These are phyloP conservation scores for Ibidorhyncha struthersii DNA, from an alignment of 2,113 vertebrate species.

Conservation along the genomic window DNA sequence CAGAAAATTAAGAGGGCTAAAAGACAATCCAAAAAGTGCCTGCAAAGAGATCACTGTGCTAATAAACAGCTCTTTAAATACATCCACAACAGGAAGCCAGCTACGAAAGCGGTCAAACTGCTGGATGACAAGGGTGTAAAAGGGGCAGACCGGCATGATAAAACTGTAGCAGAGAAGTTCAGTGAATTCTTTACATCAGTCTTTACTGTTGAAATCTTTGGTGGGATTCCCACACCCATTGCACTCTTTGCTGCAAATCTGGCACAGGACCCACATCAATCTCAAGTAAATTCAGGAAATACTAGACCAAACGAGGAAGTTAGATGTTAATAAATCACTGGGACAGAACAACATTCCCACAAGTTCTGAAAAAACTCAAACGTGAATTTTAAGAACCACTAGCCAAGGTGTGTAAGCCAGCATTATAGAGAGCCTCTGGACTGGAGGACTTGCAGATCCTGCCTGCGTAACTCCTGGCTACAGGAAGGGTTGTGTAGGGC, in stretches of 20 bases:
- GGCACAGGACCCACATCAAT: not conserved
- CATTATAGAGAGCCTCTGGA: not conserved
- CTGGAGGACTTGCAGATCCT: not conserved
- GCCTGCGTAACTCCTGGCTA: not conserved
- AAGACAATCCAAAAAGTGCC: not conserved
- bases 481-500: not conserved
- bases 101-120: not conserved
- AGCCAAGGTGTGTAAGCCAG: not conserved
- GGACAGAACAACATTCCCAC: not conserved
- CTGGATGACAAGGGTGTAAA: not conserved
- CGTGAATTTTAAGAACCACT: not conserved
- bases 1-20: constrained; percentile 26
- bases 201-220: not conserved
- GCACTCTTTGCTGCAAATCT: not conserved
- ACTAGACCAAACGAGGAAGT: not conserved
- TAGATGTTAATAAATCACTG: not conserved
- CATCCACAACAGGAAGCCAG: not conserved
- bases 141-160: not conserved
- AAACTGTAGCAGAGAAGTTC: not conserved
- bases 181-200: not conserved
- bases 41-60: not conserved
- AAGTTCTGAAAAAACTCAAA: not conserved
- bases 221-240: not conserved
- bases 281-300: constrained; percentile 23
- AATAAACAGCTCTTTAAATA: not conserved